A percentile compares a stretch with the other conserved stretches of the same genome.
Conservation (phyloP, 2,113 vertebrate species). For the Pluvialis apricaria region DNA sequence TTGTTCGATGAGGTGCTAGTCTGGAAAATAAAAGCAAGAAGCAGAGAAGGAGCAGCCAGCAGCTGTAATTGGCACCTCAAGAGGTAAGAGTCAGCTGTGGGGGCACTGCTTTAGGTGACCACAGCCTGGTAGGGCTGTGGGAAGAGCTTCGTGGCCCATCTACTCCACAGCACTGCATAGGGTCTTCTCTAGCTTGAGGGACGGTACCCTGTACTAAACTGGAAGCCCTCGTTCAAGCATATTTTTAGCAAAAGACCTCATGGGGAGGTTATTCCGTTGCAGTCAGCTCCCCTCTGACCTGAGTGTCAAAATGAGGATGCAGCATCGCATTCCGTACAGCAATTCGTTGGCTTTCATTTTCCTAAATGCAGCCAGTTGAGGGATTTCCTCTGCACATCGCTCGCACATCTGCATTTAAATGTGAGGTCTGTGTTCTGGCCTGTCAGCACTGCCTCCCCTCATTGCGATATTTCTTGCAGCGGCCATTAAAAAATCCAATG, state of each 20-base stretch:
- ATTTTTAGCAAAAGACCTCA: neutral
- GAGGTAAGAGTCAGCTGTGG: neutral
- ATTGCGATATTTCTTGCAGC: neutral
- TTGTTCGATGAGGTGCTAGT: neutral
- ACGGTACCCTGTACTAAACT: neutral
- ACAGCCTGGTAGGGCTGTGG: neutral
- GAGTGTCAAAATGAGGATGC: too few relatives aligned
- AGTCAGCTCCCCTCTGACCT: neutral
- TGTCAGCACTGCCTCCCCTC: neutral
- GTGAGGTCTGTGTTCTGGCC: neutral
- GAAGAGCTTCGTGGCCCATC: accelerated
- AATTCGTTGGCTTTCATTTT: neutral
- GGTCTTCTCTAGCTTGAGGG: neutral
- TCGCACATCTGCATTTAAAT: neutral
- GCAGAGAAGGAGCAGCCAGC: neutral
- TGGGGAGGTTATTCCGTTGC: neutral
- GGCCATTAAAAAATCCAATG: neutral
- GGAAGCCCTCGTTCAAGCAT: accelerated
- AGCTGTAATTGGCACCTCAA: neutral
- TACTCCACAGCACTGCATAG: neutral
- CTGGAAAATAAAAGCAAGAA: neutral
- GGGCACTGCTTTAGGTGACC: accelerated
- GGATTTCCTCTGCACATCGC: neutral
- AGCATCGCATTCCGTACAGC: accelerated
- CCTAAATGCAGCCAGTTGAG: neutral